Base-by-base conservation (phyloP, 2,113 vertebrate genomes). In the Epinephelus moara region DNA sequence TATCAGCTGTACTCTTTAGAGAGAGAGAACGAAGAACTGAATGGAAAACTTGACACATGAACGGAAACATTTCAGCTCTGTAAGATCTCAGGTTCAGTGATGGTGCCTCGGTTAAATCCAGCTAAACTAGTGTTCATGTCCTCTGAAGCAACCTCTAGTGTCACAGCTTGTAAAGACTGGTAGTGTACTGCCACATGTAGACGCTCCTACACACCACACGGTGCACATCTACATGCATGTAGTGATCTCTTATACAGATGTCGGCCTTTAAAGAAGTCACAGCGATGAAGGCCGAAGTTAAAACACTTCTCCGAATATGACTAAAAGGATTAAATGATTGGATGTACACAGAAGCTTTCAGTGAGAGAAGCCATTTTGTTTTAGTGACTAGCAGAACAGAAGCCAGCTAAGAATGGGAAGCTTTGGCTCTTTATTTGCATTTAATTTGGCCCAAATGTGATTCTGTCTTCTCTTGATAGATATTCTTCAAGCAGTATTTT, bases 151-250 rank as follows among this genome's bases (percentile, higher is more conserved):
- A 74, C 71, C 53, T 78, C 25, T 55, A 52, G 78, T 67, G 84
- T 87, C 86, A 89, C 84, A 91, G 88, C 83, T 88, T 91, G 88
- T 82, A 76, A 60, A 75, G 80, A 75, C 75, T 76, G 72, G 77
- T 80, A 78, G 81, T 78, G 87, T 87, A 61, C 80, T 61, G 79
- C 53, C 67, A 78, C 78, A 56, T 42, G 15, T 47, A 40, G 66
- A 75, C 70, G 0, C 21, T 75, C 15, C 70, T 53, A 73, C 71
- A 77, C 63, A 59, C 45, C 59, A 55, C 59, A 70, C 60, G 30
- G 64, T 70, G 85, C 55, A 42, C 81, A 63, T 67, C 69, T 30
- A 87, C 78, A 80, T 79, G 70, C 81, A 76, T 76, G 79, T 73
- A 70, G 69, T 73, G 42, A 66, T 12, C 23, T 70, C n/a, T 68